Evolutionary conservation across 2,797 vertebrate genomes (phyloP), one percentile per base, ranked within the genome.

Genomic region (Tiaroga cobitis): DNA sequence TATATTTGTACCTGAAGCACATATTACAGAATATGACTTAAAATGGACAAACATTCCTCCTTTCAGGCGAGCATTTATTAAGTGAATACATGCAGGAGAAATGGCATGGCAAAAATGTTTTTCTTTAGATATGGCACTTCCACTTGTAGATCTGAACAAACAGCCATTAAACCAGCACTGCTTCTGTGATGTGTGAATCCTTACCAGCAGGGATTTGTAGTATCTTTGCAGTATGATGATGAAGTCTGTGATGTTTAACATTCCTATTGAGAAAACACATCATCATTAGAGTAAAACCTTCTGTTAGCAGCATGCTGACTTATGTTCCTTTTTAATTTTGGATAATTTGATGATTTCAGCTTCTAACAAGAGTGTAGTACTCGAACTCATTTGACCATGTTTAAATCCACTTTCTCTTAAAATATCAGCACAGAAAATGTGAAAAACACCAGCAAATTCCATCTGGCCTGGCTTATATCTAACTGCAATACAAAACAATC

Each of bases 241-340:
- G 96, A 99, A 99, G 94, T 99, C 98, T 94, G 98, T 99, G 95
- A 99, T 99, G 90, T 98, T 99, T 96, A 99, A 95, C 98, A 99
- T 99, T 93, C 98, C 98, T 99, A 93, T 49, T 75, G 86, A 69
- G 69, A 89, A 88, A 81, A 21, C 46, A 46, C 16, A 65, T 3
- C 63, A 26, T 18, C 2, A 21, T 81, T 51, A 68, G 70, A 63
- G n/a, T 29, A 43, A 63, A 74, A 32, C 11, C 26, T 46, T 65
- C 59, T 21, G 11, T 65, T 65, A 65, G 26, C 24, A 63, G 26
- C 24, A 63, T 6, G 32, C 74, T 43, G 59, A 65, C n/a, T 29
- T 26, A 46, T 63, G 15, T 19, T n/a, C 70, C 41, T 46, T n/a
- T 46, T 8, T 29, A 29, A 29, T 29, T 29, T 29, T 69, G 0